Conservation (phyloP, 2,888 invertebrate genomes). For the Stenurella melanura region DNA sequence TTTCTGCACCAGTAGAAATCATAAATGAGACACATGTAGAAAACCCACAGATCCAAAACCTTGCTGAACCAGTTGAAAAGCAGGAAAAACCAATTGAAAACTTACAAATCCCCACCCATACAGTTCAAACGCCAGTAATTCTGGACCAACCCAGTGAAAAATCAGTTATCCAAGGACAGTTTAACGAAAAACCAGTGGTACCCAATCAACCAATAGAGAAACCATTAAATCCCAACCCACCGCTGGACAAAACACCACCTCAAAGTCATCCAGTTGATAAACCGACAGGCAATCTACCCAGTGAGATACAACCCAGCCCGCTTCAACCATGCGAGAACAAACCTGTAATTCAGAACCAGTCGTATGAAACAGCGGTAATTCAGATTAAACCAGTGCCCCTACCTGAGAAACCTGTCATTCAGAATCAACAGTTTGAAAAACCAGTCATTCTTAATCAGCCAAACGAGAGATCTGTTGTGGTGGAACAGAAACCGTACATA, state of each 20-base stretch:
- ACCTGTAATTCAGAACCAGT: conserved; percentile 17
- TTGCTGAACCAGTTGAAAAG: conserved; percentile 4
- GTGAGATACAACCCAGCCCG: background rate
- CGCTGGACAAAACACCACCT: conserved; percentile 14
- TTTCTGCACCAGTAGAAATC: background rate
- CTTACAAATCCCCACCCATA: background rate
- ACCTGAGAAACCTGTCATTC: conserved; percentile 14
- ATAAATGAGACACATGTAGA: background rate
- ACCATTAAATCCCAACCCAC: background rate
- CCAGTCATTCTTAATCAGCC: conserved; percentile 27
- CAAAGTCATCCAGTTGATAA: conserved; percentile 18
- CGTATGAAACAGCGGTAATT: conserved; percentile 27
- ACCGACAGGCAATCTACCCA: background rate
- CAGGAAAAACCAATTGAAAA: conserved; percentile 8
- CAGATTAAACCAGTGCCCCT: conserved; percentile 31
- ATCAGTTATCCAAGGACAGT: background rate
- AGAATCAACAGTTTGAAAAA: conserved; percentile 21
- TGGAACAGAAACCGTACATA: conserved; percentile 21
- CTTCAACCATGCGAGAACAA: background rate
- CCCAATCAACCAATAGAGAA: background rate
- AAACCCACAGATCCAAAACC: background rate
- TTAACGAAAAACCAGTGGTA: background rate
- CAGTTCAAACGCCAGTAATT: conserved; percentile 23
- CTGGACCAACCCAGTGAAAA: conserved; percentile 27
- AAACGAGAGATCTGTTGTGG: conserved; percentile 15